Conservation (phyloP, 2,797 vertebrate genomes). For the Hozukius guyotensis region DNA sequence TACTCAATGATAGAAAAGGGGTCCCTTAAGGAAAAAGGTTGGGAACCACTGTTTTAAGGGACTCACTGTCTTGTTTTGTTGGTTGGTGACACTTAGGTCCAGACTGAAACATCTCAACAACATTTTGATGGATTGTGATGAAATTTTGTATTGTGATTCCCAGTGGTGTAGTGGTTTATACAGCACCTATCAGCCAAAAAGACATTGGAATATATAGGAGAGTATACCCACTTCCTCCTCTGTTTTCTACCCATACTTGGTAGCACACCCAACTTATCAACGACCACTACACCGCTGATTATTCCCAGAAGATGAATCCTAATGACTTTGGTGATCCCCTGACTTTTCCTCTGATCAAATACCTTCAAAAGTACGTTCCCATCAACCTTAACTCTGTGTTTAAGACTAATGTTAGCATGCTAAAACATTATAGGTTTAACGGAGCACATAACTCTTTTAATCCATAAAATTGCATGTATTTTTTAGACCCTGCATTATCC, state of each 20-base stretch:
- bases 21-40: no score
- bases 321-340: not conserved
- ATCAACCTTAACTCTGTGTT: not conserved
- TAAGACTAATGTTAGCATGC: not conserved
- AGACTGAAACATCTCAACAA: not conserved
- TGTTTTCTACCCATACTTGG: no score
- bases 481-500: not conserved
- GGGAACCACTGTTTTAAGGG: no score
- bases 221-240: accelerated
- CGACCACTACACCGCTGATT: no score
- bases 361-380: not conserved
- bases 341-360: not conserved
- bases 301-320: not conserved
- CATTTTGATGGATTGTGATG: not conserved
- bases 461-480: not conserved
- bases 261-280: no score
- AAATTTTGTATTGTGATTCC: not conserved
- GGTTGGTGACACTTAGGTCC: not conserved
- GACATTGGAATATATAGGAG: no score
- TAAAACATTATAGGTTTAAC: not conserved
- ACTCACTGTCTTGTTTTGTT: no score
- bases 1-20: no score
- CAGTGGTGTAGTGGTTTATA: not conserved
- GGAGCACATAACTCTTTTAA: no score
- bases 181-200: no score